Base-by-base conservation (phyloP, 2,888 invertebrate genomes). In the Flexamia atlantica region DNA sequence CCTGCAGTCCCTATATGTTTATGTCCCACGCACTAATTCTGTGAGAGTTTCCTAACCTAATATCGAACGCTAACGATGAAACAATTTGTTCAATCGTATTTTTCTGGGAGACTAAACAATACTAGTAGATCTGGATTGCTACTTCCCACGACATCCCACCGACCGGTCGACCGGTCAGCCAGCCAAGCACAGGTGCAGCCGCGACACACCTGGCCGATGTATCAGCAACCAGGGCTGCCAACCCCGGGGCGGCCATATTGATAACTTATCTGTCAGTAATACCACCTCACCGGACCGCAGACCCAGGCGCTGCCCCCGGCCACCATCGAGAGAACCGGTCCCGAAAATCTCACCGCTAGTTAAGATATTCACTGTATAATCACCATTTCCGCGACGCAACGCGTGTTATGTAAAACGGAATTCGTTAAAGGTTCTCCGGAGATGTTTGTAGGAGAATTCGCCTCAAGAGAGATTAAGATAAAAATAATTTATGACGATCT, bases 241-340 rank as follows among this genome's bases (percentile, higher is more conserved):
- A 20, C 23, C 57, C 57, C 12, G 3, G 3, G 20, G 57, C 20
- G 57, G 5, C 30, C 64, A 64, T 64, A 64, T 64, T 64, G 64
- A 64, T 64, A 64, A 64, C 64, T 64, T 64, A 64, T 64, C 64
- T 64, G 64, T 30, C 64, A 64, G 64, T 64, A 64, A 64, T 64
- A 64, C 64, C 64, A 64, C 64, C 64, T 64, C 14, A 36, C 36
- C 53, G 5, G 53, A 17, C 53, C 53, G 53, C 2, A 20, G 23
- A 5, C 53, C 20, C 23, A n/a, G 46, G 14, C 53, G 53, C 53
- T 23, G 53, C 53, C 23, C 5, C 23, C 20, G 20, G 53, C 53
- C 4, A 4, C 53, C 53, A 17, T 46, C 46, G 46, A 46, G 46
- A 46, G 12, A 64, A 64, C 64, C 64, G 64, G 64, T 64, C 64